These are phyloP conservation scores for Sebastes itinus DNA, from an alignment of 2,797 vertebrate species.

Conservation along the genomic window DNA sequence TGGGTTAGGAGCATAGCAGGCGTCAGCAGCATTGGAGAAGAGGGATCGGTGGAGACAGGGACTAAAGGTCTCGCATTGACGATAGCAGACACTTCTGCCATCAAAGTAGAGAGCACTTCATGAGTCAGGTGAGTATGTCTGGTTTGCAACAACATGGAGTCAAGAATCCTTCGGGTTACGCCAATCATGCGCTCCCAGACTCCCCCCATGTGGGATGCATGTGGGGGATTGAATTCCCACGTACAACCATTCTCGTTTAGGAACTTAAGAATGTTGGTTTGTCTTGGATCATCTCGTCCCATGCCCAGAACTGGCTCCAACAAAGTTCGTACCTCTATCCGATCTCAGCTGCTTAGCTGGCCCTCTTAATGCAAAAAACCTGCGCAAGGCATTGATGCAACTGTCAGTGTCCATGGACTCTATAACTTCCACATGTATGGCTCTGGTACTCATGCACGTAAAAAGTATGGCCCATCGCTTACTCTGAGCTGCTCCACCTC, in stretches of 20 bases:
- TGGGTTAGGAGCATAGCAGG: too few species aligned
- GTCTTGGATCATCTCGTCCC: background rate
- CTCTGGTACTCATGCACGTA: constrained; percentile 27
- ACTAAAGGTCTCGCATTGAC: too few species aligned
- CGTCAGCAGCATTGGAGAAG: too few species aligned
- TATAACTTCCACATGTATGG: constrained; percentile 10
- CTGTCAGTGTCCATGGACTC: background rate
- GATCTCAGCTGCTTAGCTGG: constrained; percentile 21
- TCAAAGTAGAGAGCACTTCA: too few species aligned
- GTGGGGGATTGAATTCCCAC: background rate
- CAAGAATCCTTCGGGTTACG: background rate
- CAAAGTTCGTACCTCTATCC: constrained; percentile 7
- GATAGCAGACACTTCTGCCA: too few species aligned
- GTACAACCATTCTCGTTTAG: background rate
- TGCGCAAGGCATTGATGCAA: constrained; percentile 35
- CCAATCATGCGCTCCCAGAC: constrained; percentile 16
- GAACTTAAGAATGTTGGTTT: background rate
- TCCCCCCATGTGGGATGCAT: background rate
- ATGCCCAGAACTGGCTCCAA: background rate
- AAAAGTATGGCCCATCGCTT: constrained; percentile 38
- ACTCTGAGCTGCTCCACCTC: background rate
- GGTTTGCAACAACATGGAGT: background rate
- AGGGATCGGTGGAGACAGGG: too few species aligned
- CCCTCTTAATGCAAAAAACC: constrained; percentile 13
- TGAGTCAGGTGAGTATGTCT: background rate